Base-by-base conservation (phyloP, 2,113 vertebrate species). In the Thymallus thymallus region DNA sequence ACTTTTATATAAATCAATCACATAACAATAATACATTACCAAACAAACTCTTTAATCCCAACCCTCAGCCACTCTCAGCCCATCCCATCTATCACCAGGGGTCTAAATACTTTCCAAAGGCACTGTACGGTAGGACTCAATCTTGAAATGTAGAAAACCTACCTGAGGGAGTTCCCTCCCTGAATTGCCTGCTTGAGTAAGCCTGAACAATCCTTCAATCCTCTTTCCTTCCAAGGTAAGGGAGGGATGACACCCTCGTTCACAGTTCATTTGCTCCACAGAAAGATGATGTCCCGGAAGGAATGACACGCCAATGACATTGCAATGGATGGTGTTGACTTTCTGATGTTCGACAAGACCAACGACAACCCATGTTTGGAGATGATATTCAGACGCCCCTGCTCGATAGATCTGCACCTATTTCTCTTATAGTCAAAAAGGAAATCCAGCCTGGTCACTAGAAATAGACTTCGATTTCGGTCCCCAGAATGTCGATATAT, bases 61-160 rank as follows among this genome's bases (percentile, higher is more conserved):
- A n/a, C n/a, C n/a, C n/a, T n/a, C n/a, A n/a, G n/a, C n/a, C n/a
- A n/a, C n/a, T n/a, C n/a, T n/a, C n/a, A n/a, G n/a, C n/a, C n/a
- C n/a, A n/a, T n/a, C n/a, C n/a, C n/a, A n/a, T n/a, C n/a, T n/a
- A n/a, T n/a, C n/a, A n/a, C n/a, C n/a, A n/a, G n/a, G 26, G 26
- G 26, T 26, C 26, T 26, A 2, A 26, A 26, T 26, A 26, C 26
- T 26, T 26, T 26, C 26, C 26, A 2, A 24, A 23, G 7, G 60
- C 3, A 5, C 0, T 24, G 60, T 12, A 24, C 24, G 82, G 81
- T 77, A 81, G 89, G 88, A 86, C 82, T 30, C 86, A 90, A 91
- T 88, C 89, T 90, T 90, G 90, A 89, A 88, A 87, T 79, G 82
- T 80, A 81, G 70, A 41, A 64, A 80, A 76, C 76, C 3, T 69